phyloP scores from a whole-genome alignment of 2,888 invertebrate genomes.

The Nephrotoma appendiculata region DNA sequence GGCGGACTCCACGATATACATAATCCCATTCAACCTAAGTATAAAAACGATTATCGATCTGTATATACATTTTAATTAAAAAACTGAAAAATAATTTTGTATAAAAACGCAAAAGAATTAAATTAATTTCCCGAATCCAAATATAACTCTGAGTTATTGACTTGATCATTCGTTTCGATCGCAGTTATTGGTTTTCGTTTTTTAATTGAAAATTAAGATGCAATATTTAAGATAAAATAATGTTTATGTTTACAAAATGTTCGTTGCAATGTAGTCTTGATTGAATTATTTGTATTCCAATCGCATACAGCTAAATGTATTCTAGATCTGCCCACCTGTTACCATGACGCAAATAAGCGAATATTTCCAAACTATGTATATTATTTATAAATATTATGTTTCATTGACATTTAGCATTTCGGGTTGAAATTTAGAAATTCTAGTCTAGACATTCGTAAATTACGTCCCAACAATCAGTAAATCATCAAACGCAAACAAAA shows the following conservation, averaged over 20 bases:
- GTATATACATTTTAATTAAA: background rate
- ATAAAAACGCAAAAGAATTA: background rate
- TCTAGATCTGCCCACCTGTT: no score
- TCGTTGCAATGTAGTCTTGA: background rate
- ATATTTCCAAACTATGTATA: no score
- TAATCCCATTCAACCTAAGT: background rate
- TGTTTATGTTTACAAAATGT: background rate
- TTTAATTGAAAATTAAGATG: background rate
- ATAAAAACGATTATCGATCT: background rate
- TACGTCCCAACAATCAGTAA: background rate
- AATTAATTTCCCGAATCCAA: background rate
- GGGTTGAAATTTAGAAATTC: no score
- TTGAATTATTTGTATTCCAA: background rate
- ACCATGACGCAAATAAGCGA: no score
- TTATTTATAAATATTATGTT: no score
- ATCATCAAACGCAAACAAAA: background rate
- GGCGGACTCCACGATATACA: background rate
- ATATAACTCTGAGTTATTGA: background rate
- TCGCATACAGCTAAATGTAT: no score
- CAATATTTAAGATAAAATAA: background rate
- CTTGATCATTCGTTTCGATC: background rate
- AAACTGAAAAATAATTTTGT: background rate
- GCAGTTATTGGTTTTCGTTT: background rate
- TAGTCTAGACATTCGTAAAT: background rate
- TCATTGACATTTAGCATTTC: no score